These are phyloP conservation scores for Paragorgia papillata DNA, from an alignment of 92 coral and sea anemone species.

Conservation along the genomic window DNA sequence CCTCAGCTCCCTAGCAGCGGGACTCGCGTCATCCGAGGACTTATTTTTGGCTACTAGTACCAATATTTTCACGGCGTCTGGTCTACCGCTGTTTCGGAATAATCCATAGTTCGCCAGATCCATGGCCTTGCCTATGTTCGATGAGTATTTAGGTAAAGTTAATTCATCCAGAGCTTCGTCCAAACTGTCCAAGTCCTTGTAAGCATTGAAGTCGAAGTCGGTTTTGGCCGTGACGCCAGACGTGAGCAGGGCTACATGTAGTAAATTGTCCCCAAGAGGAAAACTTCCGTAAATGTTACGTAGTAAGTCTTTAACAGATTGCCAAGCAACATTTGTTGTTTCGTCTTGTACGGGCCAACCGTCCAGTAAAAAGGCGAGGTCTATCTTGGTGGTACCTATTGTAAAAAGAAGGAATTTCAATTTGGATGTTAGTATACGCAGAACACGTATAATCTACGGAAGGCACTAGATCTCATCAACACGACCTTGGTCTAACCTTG, in stretches of 20 bases:
- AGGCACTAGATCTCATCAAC: no score
- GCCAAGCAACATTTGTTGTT: not conserved
- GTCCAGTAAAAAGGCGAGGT: conserved; percentile 28
- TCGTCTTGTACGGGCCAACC: conserved; percentile 1
- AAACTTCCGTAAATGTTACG: conserved; percentile 10
- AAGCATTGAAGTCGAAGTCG: conserved; percentile 13
- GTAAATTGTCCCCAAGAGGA: not conserved
- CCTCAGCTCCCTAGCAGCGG: conserved; percentile 22
- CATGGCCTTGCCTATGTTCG: conserved; percentile 18
- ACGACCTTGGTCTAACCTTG: no score
- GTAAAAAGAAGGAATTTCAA: not conserved
- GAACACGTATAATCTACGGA: no score
- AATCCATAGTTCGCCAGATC: conserved; percentile 33
- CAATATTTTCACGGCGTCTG: conserved; percentile 24
- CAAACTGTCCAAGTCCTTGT: conserved; percentile 13
- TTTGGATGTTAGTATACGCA: no score
- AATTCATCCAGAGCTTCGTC: conserved; percentile 18
- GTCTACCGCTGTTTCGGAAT: conserved; percentile 33
- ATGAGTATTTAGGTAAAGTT: conserved; percentile 1
- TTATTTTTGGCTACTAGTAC: conserved; percentile 8
- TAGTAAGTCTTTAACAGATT: conserved; percentile 22
- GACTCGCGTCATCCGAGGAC: conserved; percentile 22
- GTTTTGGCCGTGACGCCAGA: conserved; percentile 4
- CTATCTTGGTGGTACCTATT: conserved; percentile 8
- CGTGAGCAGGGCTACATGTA: conserved; percentile 16